Evolutionary conservation across 1,140 invertebrate genomes (phyloP).

Genomic region (Drosophila nikananu): DNA sequence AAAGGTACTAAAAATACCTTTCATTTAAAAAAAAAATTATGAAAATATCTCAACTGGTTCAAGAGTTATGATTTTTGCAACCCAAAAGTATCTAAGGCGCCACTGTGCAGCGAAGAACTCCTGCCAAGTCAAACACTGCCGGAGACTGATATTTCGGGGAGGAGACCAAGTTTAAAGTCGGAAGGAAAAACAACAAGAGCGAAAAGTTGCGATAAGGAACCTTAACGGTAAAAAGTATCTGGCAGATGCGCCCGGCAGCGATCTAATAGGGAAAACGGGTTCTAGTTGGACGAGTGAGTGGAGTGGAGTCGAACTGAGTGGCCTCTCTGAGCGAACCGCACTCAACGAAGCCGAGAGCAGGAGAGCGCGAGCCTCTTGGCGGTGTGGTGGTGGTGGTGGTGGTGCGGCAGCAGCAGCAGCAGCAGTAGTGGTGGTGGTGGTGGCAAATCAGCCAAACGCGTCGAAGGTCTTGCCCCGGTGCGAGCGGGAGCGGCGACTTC

Average conservation of each 20-base stretch:
- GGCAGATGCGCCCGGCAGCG: constrained; percentile 67
- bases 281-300: constrained; percentile 60
- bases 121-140: constrained; percentile 17
- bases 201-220: constrained; percentile 54
- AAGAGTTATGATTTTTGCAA: too few species aligned
- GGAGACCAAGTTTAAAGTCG: constrained; percentile 71
- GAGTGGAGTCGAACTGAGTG: constrained; percentile 13
- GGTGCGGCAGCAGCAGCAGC: constrained; percentile 7
- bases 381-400: constrained; percentile 16
- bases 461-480: constrained; percentile 82
- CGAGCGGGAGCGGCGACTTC: constrained; percentile 54
- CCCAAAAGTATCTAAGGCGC: too few species aligned
- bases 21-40: too few species aligned
- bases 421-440: constrained; percentile 38
- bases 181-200: constrained; percentile 9
- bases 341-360: constrained; percentile 42
- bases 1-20: too few species aligned
- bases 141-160: constrained; percentile 40
- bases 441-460: constrained; percentile 83
- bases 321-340: constrained; percentile 31
- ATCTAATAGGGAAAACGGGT: constrained; percentile 71
- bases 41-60: too few species aligned
- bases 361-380: constrained; percentile 17
- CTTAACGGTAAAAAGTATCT: constrained; percentile 70
- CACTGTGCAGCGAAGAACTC: constrained; percentile 38